Conservation (phyloP, 2,888 invertebrate genomes). For the Salticus scenicus region DNA sequence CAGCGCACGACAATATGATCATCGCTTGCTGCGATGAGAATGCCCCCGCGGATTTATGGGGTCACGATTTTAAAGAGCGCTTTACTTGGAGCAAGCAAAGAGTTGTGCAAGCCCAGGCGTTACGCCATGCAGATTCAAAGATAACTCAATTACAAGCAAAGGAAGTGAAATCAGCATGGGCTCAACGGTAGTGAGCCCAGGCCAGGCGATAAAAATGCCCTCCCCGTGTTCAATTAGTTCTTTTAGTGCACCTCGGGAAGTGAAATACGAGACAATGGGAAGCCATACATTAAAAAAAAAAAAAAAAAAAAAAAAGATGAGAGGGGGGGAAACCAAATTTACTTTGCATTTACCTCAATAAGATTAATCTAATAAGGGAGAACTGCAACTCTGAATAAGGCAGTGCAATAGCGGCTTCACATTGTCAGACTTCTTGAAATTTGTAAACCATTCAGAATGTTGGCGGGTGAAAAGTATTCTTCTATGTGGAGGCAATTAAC, state of each 20-base stretch:
- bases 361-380: no score
- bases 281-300: background rate
- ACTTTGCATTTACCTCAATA: no score
- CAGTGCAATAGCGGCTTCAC: no score
- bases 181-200: conserved; percentile 27
- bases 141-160: conserved; percentile 50
- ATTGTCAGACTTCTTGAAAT: no score
- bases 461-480: no score
- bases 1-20: no score
- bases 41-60: background rate
- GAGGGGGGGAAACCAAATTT: no score
- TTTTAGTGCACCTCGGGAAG: conserved; percentile 19
- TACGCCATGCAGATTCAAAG: conserved; percentile 3
- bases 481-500: no score
- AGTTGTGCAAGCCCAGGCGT: background rate
- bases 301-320: background rate
- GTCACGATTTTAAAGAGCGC: background rate
- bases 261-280: conserved; percentile 34
- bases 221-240: conserved; percentile 29
- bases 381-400: no score
- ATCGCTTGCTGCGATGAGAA: no score
- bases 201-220: conserved; percentile 20
- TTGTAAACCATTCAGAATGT: no score
- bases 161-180: conserved; percentile 50
- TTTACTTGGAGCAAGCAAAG: background rate